phyloP scores from a whole-genome alignment of 23 tunicate species.

The Ciona savignyi region DNA sequence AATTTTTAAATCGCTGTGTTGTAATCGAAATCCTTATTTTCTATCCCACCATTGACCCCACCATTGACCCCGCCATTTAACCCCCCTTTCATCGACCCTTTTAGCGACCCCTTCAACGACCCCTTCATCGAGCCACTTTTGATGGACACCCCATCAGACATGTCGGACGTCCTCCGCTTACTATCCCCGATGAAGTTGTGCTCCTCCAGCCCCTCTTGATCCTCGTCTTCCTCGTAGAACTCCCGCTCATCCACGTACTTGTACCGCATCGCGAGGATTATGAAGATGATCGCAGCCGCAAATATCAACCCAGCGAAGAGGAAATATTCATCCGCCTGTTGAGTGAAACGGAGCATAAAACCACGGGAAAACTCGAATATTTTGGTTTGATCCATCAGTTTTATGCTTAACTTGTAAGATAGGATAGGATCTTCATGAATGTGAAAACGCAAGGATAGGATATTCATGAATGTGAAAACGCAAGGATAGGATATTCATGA shows the following conservation, averaged over 20 bases:
- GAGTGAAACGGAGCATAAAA: too few species aligned
- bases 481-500: too few species aligned
- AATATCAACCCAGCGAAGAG: conserved; percentile 88
- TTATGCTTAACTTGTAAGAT: too few species aligned
- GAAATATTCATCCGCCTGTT: conserved; percentile 83
- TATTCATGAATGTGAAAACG: too few species aligned
- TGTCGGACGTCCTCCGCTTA: too few species aligned
- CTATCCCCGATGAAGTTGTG: not conserved
- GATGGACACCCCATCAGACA: too few species aligned
- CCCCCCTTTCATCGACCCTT: not conserved
- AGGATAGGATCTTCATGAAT: too few species aligned
- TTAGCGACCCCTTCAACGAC: not conserved
- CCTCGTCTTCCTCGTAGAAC: conserved; percentile 40
- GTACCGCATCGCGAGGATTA: conserved; percentile 63
- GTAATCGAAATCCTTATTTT: conserved; percentile 15
- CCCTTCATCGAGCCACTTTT: not conserved
- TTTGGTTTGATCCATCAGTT: too few species aligned
- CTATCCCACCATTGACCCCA: conserved; percentile 4
- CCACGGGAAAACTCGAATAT: too few species aligned
- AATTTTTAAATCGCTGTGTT: conserved; percentile 22
- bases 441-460: too few species aligned
- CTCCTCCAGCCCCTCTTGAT: not conserved
- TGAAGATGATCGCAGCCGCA: conserved; percentile 61
- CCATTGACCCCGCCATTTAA: not conserved
- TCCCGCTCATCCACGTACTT: conserved; percentile 82